These are phyloP conservation scores for Drosophila longiperda DNA, from an alignment of 2,888 invertebrate genomes.

Conservation along the genomic window DNA sequence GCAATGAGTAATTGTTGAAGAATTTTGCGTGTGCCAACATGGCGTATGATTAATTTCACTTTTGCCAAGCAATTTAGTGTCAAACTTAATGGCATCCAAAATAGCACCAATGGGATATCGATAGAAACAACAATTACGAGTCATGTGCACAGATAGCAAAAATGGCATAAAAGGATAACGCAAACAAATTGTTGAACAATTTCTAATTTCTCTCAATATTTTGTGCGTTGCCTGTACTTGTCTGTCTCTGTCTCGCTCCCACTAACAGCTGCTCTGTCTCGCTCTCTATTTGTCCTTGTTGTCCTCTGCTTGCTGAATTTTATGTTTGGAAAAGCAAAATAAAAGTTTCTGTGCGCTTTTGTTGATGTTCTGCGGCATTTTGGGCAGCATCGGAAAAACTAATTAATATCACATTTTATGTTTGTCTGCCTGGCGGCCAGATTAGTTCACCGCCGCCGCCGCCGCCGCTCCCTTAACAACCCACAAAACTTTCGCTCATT, in stretches of 20 bases:
- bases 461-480: not conserved
- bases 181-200: slow-evolving; percentile 38
- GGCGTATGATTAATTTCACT: slow-evolving; percentile 76
- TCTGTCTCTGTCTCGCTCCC: not conserved
- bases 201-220: slow-evolving; percentile 26
- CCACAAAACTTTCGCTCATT: slow-evolving; percentile 19
- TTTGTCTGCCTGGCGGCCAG: slow-evolving; percentile 52
- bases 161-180: slow-evolving; percentile 46
- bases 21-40: slow-evolving; percentile 38
- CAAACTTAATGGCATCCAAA: slow-evolving; percentile 72
- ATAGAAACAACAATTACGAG: slow-evolving; percentile 54
- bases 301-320: not conserved
- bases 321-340: slow-evolving; percentile 2
- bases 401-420: slow-evolving; percentile 80
- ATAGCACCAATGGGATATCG: slow-evolving; percentile 35
- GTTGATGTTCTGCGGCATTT: slow-evolving; percentile 52
- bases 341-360: slow-evolving; percentile 51
- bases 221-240: slow-evolving; percentile 20
- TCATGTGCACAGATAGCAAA: slow-evolving; percentile 70
- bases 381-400: slow-evolving; percentile 72
- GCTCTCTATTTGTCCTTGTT: not conserved
- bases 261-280: not conserved
- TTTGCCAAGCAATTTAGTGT: slow-evolving; percentile 60
- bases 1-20: slow-evolving; percentile 44
- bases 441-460: slow-evolving; percentile 41